Base-by-base conservation (phyloP, 2,113 vertebrate species). In the Pica pica region DNA sequence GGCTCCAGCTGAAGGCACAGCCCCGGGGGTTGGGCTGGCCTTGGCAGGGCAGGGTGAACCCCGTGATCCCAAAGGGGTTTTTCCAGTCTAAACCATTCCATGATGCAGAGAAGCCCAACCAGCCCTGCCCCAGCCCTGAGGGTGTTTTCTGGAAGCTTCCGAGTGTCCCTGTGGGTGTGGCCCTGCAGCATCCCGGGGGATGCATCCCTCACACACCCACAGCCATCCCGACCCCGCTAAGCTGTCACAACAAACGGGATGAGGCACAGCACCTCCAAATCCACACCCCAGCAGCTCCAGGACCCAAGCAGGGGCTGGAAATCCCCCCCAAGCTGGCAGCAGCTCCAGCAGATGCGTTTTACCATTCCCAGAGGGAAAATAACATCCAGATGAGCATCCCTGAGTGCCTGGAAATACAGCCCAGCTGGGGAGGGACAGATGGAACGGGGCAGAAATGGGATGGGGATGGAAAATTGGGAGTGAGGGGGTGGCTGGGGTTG, bases 331-430 rank as follows among this genome's bases (percentile, higher is more conserved):
- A 56, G 65, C 91, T n/a, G 87, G 80, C 63, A 3, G 89, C 79
- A 71, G 87, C 85, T 91, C 75, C 47, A 73, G 87, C 96, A 97
- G 95, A 94, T 93, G 95, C 71, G n/a, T 37, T 95, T 95, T 88
- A 93, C 2, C 56, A 53, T 79, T 52, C 95, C 68, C 12, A 2
- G 57, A 68, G 90, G 95, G 57, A 53, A 83, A 88, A 93, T 70
- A 86, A 74, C 71, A 49, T 80, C 71, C 52, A 56, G 59, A 44
- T 1, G 14, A 94, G 71, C 71, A 94, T 75, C 93, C 83, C 84
- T 15, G n/a, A 53, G 61, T 50, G 83, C 89, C 93, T 67, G 65
- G 41, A 83, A 95, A 87, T 37, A 30, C 57, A 44, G 13, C 60
- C 75, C 83, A 85, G 84, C 68, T 59, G 90, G 87, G 53, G 55